A percentile compares a stretch with the other conserved stretches of the same genome.
phyloP scores from a whole-genome alignment of 2,888 invertebrate species.

The Melanchra persicariae region DNA sequence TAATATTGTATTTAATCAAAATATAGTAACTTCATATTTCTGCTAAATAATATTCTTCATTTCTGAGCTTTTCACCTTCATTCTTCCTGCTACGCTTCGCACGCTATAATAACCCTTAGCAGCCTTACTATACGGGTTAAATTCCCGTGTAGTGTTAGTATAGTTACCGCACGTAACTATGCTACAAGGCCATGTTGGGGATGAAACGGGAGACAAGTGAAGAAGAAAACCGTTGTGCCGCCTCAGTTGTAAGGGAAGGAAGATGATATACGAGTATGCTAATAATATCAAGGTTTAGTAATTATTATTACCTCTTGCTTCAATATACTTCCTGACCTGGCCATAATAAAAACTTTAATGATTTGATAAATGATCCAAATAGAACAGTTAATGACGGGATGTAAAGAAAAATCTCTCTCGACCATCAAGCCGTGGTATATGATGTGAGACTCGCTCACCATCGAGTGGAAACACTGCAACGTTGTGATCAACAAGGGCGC shows the following conservation, averaged over 20 bases:
- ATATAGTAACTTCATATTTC: too few species aligned
- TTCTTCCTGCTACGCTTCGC: too few species aligned
- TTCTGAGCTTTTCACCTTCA: too few species aligned
- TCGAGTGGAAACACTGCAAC: conserved; percentile 82
- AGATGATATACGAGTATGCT: neutral
- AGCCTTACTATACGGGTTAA: too few species aligned
- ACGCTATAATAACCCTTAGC: too few species aligned
- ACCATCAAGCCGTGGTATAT: conserved; percentile 80
- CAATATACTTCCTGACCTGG: conserved; percentile 76
- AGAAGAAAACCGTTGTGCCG: too few species aligned
- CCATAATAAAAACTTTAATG: conserved; percentile 78
- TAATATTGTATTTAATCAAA: too few species aligned
- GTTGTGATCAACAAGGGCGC: conserved; percentile 77
- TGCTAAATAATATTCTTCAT: too few species aligned
- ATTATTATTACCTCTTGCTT: conserved; percentile 77
- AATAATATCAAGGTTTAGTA: neutral
- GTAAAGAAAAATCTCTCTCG: conserved; percentile 67
- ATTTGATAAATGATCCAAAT: conserved; percentile 83
- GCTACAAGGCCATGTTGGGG: too few species aligned
- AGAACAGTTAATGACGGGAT: conserved; percentile 78
- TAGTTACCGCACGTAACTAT: too few species aligned
- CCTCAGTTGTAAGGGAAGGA: neutral
- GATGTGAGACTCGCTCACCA: conserved; percentile 82
- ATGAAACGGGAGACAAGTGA: too few species aligned
- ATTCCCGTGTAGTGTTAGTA: too few species aligned